Evolutionary conservation across 1,140 invertebrate species (phyloP).

Genomic region (Drosophila obscura): DNA sequence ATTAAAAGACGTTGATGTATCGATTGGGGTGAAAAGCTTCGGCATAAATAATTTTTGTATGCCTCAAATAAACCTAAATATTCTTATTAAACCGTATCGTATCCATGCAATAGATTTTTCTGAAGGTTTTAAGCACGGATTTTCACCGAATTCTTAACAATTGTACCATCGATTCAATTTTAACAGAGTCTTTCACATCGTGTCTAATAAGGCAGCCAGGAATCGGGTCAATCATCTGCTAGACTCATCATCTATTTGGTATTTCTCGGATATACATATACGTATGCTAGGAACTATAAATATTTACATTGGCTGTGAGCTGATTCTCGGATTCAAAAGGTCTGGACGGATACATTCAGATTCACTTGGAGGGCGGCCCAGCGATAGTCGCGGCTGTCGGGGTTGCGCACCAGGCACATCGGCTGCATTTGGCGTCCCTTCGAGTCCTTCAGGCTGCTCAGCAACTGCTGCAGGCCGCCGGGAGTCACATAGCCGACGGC

Average conservation of each 20-base stretch:
- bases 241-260: background rate
- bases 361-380: conserved; percentile 84
- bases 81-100: no score
- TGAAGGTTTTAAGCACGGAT: no score
- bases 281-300: background rate
- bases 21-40: no score
- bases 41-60: no score
- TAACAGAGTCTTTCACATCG: no score
- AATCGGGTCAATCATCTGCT: background rate
- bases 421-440: background rate
- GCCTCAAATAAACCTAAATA: no score
- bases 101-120: no score
- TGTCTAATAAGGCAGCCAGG: no score
- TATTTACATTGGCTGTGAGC: background rate
- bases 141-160: no score
- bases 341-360: conserved; percentile 37
- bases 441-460: conserved; percentile 12
- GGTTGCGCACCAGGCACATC: conserved; percentile 84
- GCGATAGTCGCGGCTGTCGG: conserved; percentile 84
- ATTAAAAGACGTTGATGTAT: no score
- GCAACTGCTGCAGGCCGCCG: conserved; percentile 83
- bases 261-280: background rate
- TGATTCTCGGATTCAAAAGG: background rate
- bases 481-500: conserved; percentile 89
- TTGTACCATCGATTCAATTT: no score